Conservation (phyloP, 2,113 vertebrate species). For the Apus apus region DNA sequence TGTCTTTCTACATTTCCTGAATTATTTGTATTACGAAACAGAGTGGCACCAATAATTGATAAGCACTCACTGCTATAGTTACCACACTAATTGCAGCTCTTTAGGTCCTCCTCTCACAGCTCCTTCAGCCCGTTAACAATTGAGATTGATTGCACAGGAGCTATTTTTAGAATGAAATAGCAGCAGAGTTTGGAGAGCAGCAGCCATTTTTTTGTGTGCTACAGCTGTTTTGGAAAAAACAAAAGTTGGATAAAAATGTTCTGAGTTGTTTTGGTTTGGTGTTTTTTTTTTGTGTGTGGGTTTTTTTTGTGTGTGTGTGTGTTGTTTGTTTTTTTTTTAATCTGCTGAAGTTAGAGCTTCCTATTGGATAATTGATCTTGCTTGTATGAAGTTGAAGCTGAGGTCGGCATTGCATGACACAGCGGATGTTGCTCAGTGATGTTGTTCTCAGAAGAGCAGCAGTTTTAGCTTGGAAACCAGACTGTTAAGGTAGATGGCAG, state of each 20-base stretch:
- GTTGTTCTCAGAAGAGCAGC: background rate
- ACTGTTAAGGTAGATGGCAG: background rate
- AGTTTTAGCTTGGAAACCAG: background rate
- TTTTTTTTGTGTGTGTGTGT: no score
- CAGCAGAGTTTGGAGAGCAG: conserved; percentile 38
- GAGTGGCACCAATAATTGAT: background rate
- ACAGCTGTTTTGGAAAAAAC: conserved; percentile 33
- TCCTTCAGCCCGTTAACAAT: conserved; percentile 37
- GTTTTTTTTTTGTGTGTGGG: no score
- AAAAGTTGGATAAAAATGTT: background rate
- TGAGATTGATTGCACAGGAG: conserved; percentile 50
- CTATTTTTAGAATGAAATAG: conserved; percentile 42
- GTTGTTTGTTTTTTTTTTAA: background rate
- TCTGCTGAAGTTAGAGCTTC: conserved; percentile 4
- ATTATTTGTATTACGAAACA: conserved; percentile 53
- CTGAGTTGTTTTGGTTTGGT: background rate
- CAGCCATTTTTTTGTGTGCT: conserved; percentile 34
- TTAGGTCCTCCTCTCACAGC: background rate
- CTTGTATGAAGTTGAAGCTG: background rate
- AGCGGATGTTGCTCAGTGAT: background rate
- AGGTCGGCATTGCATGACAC: background rate
- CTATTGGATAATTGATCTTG: background rate
- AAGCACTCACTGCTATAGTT: conserved; percentile 1
- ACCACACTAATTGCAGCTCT: conserved; percentile 39
- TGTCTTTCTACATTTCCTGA: conserved; percentile 46